Percentiles rank a stretch among this genome's conserved stretches.
Evolutionary conservation across 2,113 vertebrate species (phyloP).

Genomic region (Myanophis thanlyinensis): DNA sequence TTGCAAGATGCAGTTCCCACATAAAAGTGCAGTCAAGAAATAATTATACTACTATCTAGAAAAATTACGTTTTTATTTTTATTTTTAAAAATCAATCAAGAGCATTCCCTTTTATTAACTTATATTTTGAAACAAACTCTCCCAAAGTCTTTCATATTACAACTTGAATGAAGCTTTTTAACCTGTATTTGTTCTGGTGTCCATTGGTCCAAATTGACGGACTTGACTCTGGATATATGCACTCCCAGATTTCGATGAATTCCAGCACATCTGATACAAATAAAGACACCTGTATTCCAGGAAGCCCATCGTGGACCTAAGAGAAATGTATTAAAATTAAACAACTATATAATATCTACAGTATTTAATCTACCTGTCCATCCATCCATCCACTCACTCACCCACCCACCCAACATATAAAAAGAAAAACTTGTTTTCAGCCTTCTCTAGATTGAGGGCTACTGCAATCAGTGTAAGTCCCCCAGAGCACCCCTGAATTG

Average conservation of each 20-base stretch:
- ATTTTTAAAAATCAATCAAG: background rate
- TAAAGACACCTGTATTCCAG: conserved; percentile 99
- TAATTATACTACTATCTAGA: background rate
- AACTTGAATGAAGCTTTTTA: background rate
- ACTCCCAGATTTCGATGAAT: conserved; percentile 99
- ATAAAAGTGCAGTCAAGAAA: background rate
- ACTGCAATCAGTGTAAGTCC: background rate
- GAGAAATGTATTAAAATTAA: conserved; percentile 12
- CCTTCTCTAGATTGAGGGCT: background rate
- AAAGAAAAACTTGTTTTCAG: background rate
- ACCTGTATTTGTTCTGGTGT: conserved; percentile 98
- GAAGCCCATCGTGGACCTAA: conserved; percentile 97
- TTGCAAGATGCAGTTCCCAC: background rate
- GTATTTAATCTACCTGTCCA: background rate
- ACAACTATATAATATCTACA: background rate
- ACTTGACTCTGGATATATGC: conserved; percentile 99
- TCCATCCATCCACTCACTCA: too few species aligned
- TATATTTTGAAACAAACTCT: background rate
- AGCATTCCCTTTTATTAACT: background rate
- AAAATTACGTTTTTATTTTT: background rate
- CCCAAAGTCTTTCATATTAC: background rate
- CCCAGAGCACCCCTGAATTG: background rate
- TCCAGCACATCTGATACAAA: conserved; percentile 98
- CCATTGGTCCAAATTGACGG: conserved; percentile 99
- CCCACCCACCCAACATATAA: too few species aligned